Evolutionary conservation across 2,113 vertebrate genomes (phyloP), one percentile per base, ranked within the genome.

Genomic region (Bostrychus sinensis): DNA sequence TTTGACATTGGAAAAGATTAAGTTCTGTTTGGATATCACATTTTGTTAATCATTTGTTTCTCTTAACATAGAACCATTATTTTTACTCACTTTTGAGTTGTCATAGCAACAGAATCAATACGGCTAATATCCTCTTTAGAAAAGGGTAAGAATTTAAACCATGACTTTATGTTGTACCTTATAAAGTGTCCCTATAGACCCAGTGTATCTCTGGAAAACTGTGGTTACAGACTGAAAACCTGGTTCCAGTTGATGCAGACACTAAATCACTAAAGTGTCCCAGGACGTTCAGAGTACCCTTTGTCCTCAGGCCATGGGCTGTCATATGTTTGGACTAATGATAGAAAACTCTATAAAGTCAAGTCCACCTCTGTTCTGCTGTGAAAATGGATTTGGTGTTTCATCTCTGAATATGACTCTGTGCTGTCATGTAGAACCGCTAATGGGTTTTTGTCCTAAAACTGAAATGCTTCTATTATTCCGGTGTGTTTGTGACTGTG

Each of bases 241-340:
- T 55, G 51, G 28, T 28, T 34, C n/a, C 11, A 30, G 34, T 34
- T 55, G 51, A 55, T 32, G 32, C 51, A 55, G 30, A 36, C 17
- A 12, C 28, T 55, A 55, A 55, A 55, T 36, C 26, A 36, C 10
- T 13, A 11, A 38, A 38, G 37, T 14, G 2, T 38, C 9, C 14
- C 3, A 3, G 37, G 28, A 30, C 28, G 3, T 3, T 30, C 28
- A 30, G 30, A 32, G 8, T 8, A 32, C 30, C 5, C 30, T 8
- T 7, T 32, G 30, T 32, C 30, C 30, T 32, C 25, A 17, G 28
- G n/a, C 48, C 48, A 26, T 9, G 2, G 12, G 4, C 45, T 23
- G 19, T 20, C 43, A 46, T 22, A 4, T 50, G 23, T 9, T 46
- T 19, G 9, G 12, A 5, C 11, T 12, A 10, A 46, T 46, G 19